Percentiles rank a stretch among this genome's conserved stretches.
phyloP scores from a whole-genome alignment of 2,113 vertebrate species.

The Forbesichthys papilliferus region DNA sequence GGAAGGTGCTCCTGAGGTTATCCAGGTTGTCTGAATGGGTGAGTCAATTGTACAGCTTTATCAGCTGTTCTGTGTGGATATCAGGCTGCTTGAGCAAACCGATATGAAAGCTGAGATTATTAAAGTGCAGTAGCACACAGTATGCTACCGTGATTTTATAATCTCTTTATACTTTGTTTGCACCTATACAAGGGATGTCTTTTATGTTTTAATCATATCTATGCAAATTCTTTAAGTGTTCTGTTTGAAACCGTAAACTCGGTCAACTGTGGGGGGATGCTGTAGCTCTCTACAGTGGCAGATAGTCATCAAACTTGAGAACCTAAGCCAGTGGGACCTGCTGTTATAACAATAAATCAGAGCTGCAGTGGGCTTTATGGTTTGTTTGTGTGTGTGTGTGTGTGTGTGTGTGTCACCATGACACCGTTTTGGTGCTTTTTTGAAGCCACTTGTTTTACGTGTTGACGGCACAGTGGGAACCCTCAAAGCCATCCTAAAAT shows the following conservation, averaged over 20 bases:
- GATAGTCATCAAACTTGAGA: conserved; percentile 1
- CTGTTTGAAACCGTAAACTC: too few species aligned
- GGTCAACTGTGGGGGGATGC: not conserved
- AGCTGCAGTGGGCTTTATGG: not conserved
- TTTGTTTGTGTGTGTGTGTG: not conserved
- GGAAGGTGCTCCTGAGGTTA: conserved; percentile 48
- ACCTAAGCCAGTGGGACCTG: not conserved
- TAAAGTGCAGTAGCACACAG: too few species aligned
- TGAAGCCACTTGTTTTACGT: not conserved
- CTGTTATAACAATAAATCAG: not conserved
- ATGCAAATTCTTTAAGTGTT: too few species aligned
- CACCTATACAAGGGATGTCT: too few species aligned
- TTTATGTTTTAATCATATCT: too few species aligned
- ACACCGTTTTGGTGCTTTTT: not conserved
- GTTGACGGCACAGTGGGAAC: not conserved
- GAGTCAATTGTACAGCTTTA: conserved; percentile 29
- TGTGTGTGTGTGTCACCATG: not conserved
- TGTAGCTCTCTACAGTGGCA: not conserved
- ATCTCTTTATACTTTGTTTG: too few species aligned
- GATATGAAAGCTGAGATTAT: too few species aligned
- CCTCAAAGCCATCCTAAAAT: not conserved
- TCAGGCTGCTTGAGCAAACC: not conserved
- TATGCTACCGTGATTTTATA: too few species aligned
- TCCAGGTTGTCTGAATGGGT: conserved; percentile 28
- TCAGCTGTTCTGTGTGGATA: not conserved